These are phyloP conservation scores for Coenobita brevimanus DNA, from an alignment of 1,140 invertebrate species.

Conservation along the genomic window DNA sequence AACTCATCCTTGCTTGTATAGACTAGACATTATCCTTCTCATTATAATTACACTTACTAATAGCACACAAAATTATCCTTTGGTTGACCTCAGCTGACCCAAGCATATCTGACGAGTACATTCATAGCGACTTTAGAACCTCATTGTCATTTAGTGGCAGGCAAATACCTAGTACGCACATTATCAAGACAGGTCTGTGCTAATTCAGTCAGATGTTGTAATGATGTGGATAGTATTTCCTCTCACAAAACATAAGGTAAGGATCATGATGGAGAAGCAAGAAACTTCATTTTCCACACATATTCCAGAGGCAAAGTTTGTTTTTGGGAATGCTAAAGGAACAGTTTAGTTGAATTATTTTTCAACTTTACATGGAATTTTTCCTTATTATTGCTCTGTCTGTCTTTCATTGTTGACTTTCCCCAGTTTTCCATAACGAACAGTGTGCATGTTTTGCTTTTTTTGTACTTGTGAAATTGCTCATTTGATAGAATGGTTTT, in stretches of 20 bases:
- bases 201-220: neutral
- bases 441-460: neutral
- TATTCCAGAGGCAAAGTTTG: slow-evolving; percentile 6
- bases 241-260: neutral
- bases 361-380: slow-evolving; percentile 34
- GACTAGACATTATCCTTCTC: too few relatives aligned
- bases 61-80: too few relatives aligned
- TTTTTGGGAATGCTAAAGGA: slow-evolving; percentile 6
- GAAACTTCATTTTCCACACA: neutral
- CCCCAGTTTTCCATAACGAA: neutral
- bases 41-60: too few relatives aligned
- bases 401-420: slow-evolving; percentile 45
- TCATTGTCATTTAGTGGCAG: slow-evolving; percentile 28
- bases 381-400: neutral
- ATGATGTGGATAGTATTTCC: slow-evolving; percentile 14
- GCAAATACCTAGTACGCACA: neutral
- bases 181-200: neutral
- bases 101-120: neutral
- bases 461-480: slow-evolving; percentile 5
- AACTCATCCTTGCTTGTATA: too few relatives aligned
- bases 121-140: slow-evolving; percentile 25
- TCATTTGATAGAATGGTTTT: neutral
- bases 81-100: neutral
- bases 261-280: neutral
- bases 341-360: neutral